Percentiles rank a stretch among this genome's conserved stretches.
phyloP scores from a whole-genome alignment of 2,113 vertebrate species.

The Corapipo altera region DNA sequence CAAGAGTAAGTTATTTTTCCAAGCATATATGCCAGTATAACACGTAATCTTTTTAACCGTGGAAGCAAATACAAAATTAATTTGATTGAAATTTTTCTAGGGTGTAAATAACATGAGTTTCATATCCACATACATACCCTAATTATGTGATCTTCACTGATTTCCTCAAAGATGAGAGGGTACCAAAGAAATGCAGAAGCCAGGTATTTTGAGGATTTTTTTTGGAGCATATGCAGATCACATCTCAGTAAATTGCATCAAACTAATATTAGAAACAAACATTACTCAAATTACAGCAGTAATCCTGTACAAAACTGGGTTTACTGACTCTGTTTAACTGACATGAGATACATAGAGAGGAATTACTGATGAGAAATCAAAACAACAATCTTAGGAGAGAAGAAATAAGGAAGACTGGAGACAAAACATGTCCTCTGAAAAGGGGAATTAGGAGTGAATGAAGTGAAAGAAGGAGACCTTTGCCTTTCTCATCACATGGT shows the following conservation, averaged over 20 bases:
- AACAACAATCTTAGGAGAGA: neutral
- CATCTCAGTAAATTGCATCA: neutral
- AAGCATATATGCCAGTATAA: neutral
- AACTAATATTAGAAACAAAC: neutral
- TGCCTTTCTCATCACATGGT: neutral
- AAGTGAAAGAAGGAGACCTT: neutral
- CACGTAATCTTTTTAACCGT: neutral
- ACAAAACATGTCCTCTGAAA: neutral
- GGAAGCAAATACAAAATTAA: neutral
- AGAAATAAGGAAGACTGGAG: neutral
- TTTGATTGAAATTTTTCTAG: neutral
- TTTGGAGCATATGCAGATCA: neutral
- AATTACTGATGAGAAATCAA: neutral
- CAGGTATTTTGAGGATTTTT: neutral
- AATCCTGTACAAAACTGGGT: neutral
- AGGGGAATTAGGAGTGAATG: rapidly evolving
- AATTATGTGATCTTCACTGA: rapidly evolving
- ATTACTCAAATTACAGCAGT: neutral
- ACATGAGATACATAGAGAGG: neutral
- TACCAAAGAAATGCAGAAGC: neutral
- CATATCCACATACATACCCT: neutral
- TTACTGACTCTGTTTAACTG: neutral
- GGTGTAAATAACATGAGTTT: neutral
- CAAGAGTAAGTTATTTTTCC: neutral
- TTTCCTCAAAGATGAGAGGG: neutral